phyloP scores from a whole-genome alignment of 2,888 invertebrate genomes.

The Hyposoter didymator region DNA sequence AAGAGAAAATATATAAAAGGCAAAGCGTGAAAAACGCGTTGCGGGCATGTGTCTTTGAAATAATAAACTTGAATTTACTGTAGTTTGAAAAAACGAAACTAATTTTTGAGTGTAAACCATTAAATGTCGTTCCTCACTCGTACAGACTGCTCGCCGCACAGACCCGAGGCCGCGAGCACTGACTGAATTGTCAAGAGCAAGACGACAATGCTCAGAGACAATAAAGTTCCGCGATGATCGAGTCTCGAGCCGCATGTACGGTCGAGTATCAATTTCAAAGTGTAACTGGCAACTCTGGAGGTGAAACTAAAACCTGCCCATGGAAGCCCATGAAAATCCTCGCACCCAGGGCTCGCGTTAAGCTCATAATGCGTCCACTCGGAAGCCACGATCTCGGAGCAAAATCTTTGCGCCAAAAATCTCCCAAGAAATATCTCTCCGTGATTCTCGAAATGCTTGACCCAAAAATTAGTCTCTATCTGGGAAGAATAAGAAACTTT shows the following conservation, averaged over 20 bases:
- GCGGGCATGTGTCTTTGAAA: background rate
- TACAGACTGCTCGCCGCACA: too few species aligned
- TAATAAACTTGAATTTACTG: background rate
- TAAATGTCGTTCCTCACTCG: too few species aligned
- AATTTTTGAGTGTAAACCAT: background rate
- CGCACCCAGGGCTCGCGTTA: conserved; percentile 71
- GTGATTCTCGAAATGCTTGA: background rate
- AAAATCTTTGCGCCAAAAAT: background rate
- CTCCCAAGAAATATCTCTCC: conserved; percentile 6
- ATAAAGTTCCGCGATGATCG: too few species aligned
- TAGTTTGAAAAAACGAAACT: background rate
- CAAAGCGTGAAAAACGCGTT: background rate
- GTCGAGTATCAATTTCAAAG: conserved; percentile 75
- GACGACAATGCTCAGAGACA: too few species aligned
- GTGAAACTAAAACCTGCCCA: conserved; percentile 76
- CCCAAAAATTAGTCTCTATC: conserved; percentile 1
- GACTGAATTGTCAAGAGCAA: too few species aligned
- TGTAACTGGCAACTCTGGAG: conserved; percentile 55
- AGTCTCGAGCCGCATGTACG: too few species aligned
- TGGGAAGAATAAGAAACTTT: background rate
- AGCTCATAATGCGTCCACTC: conserved; percentile 53
- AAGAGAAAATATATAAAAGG: too few species aligned
- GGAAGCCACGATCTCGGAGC: background rate
- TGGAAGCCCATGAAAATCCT: conserved; percentile 78
- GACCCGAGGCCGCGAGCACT: too few species aligned